phyloP scores from a whole-genome alignment of 2,113 vertebrate genomes.

The Hypanus sabinus region DNA sequence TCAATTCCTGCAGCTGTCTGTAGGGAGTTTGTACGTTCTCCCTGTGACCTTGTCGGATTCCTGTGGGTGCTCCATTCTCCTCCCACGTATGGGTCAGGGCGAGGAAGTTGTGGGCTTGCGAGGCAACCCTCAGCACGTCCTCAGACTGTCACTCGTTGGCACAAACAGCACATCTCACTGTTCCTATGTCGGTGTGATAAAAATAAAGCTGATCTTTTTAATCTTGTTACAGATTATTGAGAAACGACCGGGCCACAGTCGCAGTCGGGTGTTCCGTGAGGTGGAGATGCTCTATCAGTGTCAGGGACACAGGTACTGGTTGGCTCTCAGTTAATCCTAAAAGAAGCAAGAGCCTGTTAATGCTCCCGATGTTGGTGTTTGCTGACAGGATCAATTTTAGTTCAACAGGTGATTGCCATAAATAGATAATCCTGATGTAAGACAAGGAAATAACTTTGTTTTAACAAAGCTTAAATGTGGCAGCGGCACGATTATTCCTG shows the following conservation, averaged over 20 bases:
- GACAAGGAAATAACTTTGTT: constrained; percentile 15
- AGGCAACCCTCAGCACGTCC: too few species aligned
- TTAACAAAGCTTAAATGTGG: constrained; percentile 1
- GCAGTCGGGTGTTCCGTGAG: constrained; percentile 87
- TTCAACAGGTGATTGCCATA: constrained; percentile 20
- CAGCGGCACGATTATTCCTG: constrained; percentile 10
- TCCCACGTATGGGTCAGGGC: too few species aligned
- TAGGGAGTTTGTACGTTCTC: too few species aligned
- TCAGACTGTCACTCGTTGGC: too few species aligned
- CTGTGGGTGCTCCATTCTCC: too few species aligned
- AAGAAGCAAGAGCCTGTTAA: neutral
- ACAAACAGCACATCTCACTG: too few species aligned
- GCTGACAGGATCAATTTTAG: constrained; percentile 25
- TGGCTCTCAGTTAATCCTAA: constrained; percentile 10
- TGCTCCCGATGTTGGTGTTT: neutral
- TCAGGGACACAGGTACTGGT: constrained; percentile 87
- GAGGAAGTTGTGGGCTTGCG: too few species aligned
- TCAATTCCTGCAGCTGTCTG: too few species aligned
- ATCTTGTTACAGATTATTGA: constrained; percentile 78
- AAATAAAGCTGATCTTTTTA: too few species aligned
- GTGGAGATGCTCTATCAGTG: constrained; percentile 99
- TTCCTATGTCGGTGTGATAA: too few species aligned
- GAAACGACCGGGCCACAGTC: constrained; percentile 86
- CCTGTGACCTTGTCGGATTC: too few species aligned
- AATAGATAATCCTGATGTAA: constrained; percentile 32